Percentiles rank a stretch among this genome's conserved stretches.
Evolutionary conservation across 2,797 vertebrate genomes (phyloP).

Genomic region (Sebastes oblongus): DNA sequence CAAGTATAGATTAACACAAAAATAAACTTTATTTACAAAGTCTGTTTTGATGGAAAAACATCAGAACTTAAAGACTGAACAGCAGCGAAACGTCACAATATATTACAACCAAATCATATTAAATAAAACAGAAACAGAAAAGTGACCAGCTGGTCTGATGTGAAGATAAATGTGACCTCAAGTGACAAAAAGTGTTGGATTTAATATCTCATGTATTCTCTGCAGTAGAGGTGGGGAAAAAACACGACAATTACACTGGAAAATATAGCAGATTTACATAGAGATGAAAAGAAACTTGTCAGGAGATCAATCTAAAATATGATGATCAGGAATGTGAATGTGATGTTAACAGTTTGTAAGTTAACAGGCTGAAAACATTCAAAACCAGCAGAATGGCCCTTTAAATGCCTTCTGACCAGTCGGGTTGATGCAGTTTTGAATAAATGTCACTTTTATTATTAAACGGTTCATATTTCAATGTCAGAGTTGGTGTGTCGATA

Average conservation of each 20-base stretch:
- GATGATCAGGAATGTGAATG: too few relatives aligned
- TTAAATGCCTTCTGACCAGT: not conserved
- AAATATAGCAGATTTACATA: too few relatives aligned
- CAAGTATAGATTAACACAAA: not conserved
- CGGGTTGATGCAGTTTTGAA: not conserved
- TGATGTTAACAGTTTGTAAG: not conserved
- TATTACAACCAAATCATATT: not conserved
- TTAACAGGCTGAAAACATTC: not conserved
- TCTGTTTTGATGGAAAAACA: slow-evolving; percentile 11
- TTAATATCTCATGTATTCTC: not conserved
- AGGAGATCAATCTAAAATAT: not conserved
- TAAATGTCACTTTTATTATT: not conserved
- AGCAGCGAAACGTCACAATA: slow-evolving; percentile 69
- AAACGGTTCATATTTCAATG: not conserved
- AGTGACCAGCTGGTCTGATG: not conserved
- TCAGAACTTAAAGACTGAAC: slow-evolving; percentile 81
- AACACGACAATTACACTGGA: not conserved
- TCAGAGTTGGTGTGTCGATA: not conserved
- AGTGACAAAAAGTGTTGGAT: not conserved
- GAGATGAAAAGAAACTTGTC: not conserved
- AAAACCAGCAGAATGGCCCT: not conserved
- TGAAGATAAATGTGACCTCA: not conserved
- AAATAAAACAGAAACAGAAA: not conserved
- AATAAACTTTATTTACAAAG: slow-evolving; percentile 49
- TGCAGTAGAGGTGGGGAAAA: not conserved